Evolutionary conservation across 2,797 vertebrate genomes (phyloP), one percentile per base, ranked within the genome.

Genomic region (Sarcophilus harrisii): DNA sequence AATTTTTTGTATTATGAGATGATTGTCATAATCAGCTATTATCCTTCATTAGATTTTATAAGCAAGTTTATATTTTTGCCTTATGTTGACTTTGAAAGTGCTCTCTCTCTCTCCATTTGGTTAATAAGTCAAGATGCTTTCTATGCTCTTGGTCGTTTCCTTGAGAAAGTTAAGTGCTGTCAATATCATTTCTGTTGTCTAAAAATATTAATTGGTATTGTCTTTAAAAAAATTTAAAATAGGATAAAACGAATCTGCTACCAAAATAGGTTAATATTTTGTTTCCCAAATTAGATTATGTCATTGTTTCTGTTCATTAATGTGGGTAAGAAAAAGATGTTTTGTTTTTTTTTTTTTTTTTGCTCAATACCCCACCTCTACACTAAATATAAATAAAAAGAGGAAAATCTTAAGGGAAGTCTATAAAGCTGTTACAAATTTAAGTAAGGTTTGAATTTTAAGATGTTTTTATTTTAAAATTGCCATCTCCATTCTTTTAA

Each of bases 381-480:
- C 66, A 45, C 18, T 38, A 3, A 45, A 45, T 45, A 81, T n/a
- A 81, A 81, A 45, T 81, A 45, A 81, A 81, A 81, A 81, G 66
- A 57, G 27, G 93, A 32, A 93, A 92, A 54, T 62, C 32, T 94
- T 93, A 94, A 95, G 59, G 52, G 92, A 94, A 96, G 57, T 59
- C 28, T 62, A 49, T 81, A 27, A 94, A 0, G 38, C 81, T 66
- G 45, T 95, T 55, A 62, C 27, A 93, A 21, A 91, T 14, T 58
- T 93, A 95, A 92, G 4, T 92, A 92, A 66, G 93, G 81, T 96
- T 92, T 91, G 73, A 96, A 94, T 96, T 96, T 94, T 62, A 59
- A 93, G 92, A 57, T 94, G 49, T 55, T 45, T 93, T 81, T 60
- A 95, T 90, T 94, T 95, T 93, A 73, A 94, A 91, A 91, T 91